These are phyloP conservation scores for Aleiodes alternator DNA, from an alignment of 2,888 invertebrate species.

Conservation along the genomic window DNA sequence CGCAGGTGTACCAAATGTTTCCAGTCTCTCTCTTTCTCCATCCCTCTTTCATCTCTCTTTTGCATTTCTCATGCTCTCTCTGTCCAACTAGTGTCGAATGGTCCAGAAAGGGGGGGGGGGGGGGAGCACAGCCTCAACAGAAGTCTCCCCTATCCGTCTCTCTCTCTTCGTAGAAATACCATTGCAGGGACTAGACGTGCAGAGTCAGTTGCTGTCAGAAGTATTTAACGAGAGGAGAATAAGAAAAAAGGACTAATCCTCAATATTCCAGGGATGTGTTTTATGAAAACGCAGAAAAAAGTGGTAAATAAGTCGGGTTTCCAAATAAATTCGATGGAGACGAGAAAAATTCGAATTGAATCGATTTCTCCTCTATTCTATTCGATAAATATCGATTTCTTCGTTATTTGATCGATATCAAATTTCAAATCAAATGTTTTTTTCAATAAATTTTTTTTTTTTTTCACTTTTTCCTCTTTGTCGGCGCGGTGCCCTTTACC, in stretches of 20 bases:
- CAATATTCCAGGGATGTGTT: not conserved
- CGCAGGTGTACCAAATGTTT: constrained; percentile 74
- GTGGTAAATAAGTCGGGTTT: no score
- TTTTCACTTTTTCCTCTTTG: not conserved
- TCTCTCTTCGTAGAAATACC: not conserved
- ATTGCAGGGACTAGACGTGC: constrained; percentile 37
- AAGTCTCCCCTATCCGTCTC: not conserved
- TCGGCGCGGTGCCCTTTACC: constrained; percentile 58
- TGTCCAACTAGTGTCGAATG: constrained; percentile 14
- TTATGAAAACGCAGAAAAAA: not conserved
- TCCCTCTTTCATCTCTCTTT: constrained; percentile 32
- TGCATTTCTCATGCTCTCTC: not conserved
- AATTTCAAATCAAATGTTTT: not conserved
- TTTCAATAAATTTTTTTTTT: not conserved
- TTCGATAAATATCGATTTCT: no score
- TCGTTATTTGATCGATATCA: not conserved
- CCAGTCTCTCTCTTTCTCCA: constrained; percentile 54
- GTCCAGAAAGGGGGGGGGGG: constrained; percentile 28
- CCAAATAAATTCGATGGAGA: no score
- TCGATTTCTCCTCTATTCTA: no score
- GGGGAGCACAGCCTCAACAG: constrained; percentile 38
- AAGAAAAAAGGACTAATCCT: not conserved
- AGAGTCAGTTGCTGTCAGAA: constrained; percentile 12
- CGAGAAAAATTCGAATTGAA: no score
- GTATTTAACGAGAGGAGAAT: constrained; percentile 3